These are phyloP conservation scores for Eolophus roseicapilla DNA, from an alignment of 2,113 vertebrate genomes.

Conservation along the genomic window DNA sequence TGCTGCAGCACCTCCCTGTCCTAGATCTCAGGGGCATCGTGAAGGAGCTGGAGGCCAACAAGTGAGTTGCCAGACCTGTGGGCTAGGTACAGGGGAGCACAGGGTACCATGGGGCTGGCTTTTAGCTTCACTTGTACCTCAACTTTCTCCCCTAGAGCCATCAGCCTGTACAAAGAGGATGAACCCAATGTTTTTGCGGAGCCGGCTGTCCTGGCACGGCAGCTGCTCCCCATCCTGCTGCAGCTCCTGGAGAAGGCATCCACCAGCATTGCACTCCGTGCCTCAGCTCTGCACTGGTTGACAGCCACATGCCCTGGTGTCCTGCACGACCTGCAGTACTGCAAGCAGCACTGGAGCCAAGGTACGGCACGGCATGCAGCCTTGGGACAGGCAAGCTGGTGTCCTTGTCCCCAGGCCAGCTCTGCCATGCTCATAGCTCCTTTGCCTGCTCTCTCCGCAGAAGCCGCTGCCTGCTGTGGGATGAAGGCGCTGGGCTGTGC, in stretches of 20 bases:
- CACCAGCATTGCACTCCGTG: slow-evolving; percentile 27
- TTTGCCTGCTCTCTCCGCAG: neutral
- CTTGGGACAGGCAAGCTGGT: neutral
- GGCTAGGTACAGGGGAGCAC: fast-evolving
- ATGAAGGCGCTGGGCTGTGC: slow-evolving; percentile 75
- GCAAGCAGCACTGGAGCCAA: slow-evolving; percentile 61
- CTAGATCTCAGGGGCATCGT: slow-evolving; percentile 70
- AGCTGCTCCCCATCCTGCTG: slow-evolving; percentile 76
- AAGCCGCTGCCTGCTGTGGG: neutral
- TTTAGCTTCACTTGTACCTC: neutral
- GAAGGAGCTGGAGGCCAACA: slow-evolving; percentile 60
- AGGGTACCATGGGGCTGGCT: fast-evolving
- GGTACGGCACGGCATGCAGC: neutral
- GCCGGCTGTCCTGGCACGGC: slow-evolving; percentile 71
- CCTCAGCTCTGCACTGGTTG: slow-evolving; percentile 72
- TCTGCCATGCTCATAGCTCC: fast-evolving
- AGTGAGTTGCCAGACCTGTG: slow-evolving; percentile 59
- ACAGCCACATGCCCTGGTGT: slow-evolving; percentile 13
- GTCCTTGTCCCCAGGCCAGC: neutral
- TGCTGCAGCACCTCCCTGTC: slow-evolving; percentile 79
- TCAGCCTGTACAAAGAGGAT: slow-evolving; percentile 84
- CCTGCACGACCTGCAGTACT: slow-evolving; percentile 63
- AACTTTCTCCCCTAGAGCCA: slow-evolving; percentile 53
- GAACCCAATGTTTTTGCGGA: slow-evolving; percentile 85
- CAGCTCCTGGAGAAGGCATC: slow-evolving; percentile 58